These are phyloP conservation scores for Ormyrus pomaceus DNA, from an alignment of 2,888 invertebrate species.

Conservation along the genomic window DNA sequence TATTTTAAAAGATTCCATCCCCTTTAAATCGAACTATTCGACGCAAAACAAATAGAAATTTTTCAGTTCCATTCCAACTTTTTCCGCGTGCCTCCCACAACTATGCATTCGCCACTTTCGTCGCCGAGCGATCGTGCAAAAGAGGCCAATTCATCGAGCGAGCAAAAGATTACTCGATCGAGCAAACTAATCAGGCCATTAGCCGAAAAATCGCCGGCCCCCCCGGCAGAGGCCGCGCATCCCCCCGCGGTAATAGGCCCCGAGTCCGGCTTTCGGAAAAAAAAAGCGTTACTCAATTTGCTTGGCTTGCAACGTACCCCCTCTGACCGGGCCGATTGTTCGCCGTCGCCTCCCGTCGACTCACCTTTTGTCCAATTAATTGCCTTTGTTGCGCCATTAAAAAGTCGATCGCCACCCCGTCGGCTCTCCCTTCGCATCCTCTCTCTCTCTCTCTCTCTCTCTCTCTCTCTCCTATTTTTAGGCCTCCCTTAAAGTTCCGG, in stretches of 20 bases:
- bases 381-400: slow-evolving; percentile 52
- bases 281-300: slow-evolving; percentile 7
- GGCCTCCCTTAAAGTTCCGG: not conserved
- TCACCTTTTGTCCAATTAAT: slow-evolving; percentile 52
- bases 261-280: not conserved
- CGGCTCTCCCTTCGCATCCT: slow-evolving; percentile 21
- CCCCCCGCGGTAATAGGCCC: too few relatives aligned
- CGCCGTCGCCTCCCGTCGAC: not conserved
- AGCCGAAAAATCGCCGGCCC: too few relatives aligned
- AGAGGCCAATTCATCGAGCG: too few relatives aligned
- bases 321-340: slow-evolving; percentile 7
- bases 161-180: too few relatives aligned
- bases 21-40: too few relatives aligned
- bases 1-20: too few relatives aligned
- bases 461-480: slow-evolving; percentile 3
- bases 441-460: slow-evolving; percentile 8
- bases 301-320: not conserved
- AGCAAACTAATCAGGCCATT: too few relatives aligned
- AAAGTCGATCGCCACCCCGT: slow-evolving; percentile 43
- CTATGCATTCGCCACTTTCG: too few relatives aligned
- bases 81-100: too few relatives aligned
- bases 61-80: too few relatives aligned
- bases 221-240: too few relatives aligned
- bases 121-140: too few relatives aligned
- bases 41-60: not conserved